Percentiles rank a stretch among this genome's conserved stretches.
These are phyloP conservation scores for Adoxophyes honmai DNA, from an alignment of 1,140 invertebrate species.

Conservation along the genomic window DNA sequence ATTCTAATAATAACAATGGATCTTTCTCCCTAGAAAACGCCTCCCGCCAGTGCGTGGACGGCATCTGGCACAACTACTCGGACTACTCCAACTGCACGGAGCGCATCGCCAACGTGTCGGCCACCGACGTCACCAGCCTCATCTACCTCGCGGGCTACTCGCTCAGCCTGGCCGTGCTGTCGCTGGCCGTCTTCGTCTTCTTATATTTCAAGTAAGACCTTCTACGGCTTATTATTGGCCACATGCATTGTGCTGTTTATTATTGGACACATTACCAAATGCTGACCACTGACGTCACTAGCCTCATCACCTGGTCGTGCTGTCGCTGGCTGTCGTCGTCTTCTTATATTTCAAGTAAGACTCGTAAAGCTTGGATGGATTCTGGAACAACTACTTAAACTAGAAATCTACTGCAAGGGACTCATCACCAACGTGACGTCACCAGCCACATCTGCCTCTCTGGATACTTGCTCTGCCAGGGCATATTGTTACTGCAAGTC, in stretches of 20 bases:
- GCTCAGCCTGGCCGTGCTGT: slow-evolving; percentile 86
- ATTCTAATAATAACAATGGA: neutral
- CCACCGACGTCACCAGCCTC: slow-evolving; percentile 79
- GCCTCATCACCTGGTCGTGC: slow-evolving; percentile 84
- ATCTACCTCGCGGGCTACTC: slow-evolving; percentile 88
- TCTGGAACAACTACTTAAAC: no score
- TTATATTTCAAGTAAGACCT: slow-evolving; percentile 89
- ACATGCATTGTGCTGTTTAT: no score
- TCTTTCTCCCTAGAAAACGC: slow-evolving; percentile 83
- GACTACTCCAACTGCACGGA: slow-evolving; percentile 83
- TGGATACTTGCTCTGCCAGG: no score
- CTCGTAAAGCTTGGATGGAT: no score
- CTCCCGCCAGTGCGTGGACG: slow-evolving; percentile 83
- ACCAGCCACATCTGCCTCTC: no score
- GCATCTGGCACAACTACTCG: slow-evolving; percentile 83
- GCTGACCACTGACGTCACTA: slow-evolving; percentile 77
- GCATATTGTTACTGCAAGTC: no score
- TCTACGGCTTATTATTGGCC: no score
- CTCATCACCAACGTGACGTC: no score
- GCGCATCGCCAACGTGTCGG: slow-evolving; percentile 59
- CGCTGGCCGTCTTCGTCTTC: slow-evolving; percentile 88
- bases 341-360: slow-evolving; percentile 92
- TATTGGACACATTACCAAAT: slow-evolving; percentile 64
- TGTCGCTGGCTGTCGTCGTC: slow-evolving; percentile 86
- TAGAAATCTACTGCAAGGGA: no score